phyloP scores from a whole-genome alignment of 2,797 vertebrate genomes.

The Amazonetta brasiliensis region DNA sequence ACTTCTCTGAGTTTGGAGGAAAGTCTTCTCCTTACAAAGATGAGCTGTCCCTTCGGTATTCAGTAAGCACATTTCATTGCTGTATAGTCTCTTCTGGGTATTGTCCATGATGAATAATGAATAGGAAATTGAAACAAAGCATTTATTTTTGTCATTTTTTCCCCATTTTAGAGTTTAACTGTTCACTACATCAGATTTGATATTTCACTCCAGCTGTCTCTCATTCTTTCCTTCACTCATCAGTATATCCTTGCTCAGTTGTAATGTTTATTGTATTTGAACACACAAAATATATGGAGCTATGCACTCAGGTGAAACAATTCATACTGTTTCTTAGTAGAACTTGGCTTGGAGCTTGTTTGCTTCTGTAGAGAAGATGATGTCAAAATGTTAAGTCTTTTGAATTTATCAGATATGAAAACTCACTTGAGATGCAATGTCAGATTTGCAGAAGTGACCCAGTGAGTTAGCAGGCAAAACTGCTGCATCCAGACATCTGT shows the following conservation, averaged over 20 bases:
- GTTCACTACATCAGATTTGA: background rate
- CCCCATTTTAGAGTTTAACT: slow-evolving; percentile 38
- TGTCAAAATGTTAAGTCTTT: slow-evolving; percentile 26
- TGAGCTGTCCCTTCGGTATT: slow-evolving; percentile 7
- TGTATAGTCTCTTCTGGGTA: slow-evolving; percentile 31
- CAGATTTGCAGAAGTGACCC: slow-evolving; percentile 29
- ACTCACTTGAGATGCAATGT: background rate
- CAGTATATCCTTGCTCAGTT: background rate
- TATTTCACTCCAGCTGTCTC: background rate
- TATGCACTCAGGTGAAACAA: background rate
- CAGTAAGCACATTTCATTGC: slow-evolving; percentile 10
- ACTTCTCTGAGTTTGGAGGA: slow-evolving; percentile 12
- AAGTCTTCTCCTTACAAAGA: background rate
- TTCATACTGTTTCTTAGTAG: background rate
- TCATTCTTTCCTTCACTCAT: background rate
- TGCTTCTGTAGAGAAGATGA: slow-evolving; percentile 6
- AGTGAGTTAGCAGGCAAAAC: background rate
- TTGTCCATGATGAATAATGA: slow-evolving; percentile 61
- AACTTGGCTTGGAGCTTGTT: slow-evolving; percentile 15
- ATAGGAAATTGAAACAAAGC: slow-evolving; percentile 36
- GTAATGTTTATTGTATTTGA: background rate
- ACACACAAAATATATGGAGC: background rate
- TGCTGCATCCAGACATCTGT: background rate
- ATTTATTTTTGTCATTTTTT: slow-evolving; percentile 37
- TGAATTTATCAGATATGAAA: slow-evolving; percentile 43